Base-by-base conservation (phyloP, 2,113 vertebrate species). In the Psettodes erumei region DNA sequence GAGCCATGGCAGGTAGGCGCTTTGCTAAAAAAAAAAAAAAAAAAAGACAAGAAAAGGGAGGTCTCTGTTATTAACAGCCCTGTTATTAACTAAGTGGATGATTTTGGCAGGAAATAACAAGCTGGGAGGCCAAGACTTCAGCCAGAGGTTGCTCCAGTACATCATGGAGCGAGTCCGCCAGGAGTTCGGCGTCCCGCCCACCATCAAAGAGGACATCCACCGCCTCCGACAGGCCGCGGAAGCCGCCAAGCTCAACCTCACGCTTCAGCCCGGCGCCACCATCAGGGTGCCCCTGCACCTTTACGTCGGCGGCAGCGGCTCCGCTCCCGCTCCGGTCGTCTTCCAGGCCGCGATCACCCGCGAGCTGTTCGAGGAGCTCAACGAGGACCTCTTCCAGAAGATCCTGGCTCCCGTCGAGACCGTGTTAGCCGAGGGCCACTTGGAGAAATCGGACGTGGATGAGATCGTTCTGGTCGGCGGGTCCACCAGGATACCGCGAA, bases 51-150 rank as follows among this genome's bases (percentile, higher is more conserved):
- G n/a, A n/a, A n/a, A n/a, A n/a, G n/a, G n/a, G n/a, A n/a, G n/a
- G n/a, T n/a, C n/a, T n/a, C n/a, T n/a, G n/a, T n/a, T n/a, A n/a
- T n/a, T n/a, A n/a, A n/a, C n/a, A n/a, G n/a, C n/a, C 13, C 45
- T 66, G 1, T 47, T 4, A n/a, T 47, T n/a, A n/a, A n/a, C n/a
- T 61, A 32, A 55, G 16, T 38, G 4, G 21, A 30, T 21, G 11
- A 25, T 37, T 38, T 60, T 71, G 37, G 15, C 59, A 99, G 98
- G 97, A 68, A 99, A 99, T 86, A 99, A 98, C 90, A 96, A 99
- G 84, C 94, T 99, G 16, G 98, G 98, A 75, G 98, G 98, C 27
- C 98, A 99, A 65, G 98, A 99, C 90, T 99, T 99, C 92, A 99
- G 96, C 85, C 97, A 99, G 86, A 92, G 97, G 63, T 74, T 99